Percentiles rank a stretch among this genome's conserved stretches.
Conservation (phyloP, 1,140 invertebrate species). For the Papilio helenus region DNA sequence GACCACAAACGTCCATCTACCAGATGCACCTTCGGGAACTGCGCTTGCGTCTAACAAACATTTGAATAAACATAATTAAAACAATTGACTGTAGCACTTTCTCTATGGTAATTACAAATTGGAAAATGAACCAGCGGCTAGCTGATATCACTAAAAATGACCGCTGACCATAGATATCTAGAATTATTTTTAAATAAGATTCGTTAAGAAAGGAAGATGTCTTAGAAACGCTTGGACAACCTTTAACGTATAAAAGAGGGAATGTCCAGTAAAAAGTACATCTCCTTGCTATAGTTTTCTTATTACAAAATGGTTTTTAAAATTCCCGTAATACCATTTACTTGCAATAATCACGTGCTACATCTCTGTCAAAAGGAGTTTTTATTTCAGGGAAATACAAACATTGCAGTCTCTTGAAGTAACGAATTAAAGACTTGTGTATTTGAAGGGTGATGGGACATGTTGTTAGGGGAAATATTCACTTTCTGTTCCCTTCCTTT, state of each 20-base stretch:
- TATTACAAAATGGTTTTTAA: neutral
- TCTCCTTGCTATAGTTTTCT: too few relatives aligned
- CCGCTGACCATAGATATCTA: neutral
- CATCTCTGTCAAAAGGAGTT: neutral
- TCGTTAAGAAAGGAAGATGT: neutral
- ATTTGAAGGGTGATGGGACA: too few relatives aligned
- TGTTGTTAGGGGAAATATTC: too few relatives aligned
- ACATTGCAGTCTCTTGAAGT: neutral
- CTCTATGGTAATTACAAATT: neutral
- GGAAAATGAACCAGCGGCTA: neutral
- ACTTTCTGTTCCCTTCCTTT: too few relatives aligned
- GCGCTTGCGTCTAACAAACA: conserved; percentile 60
- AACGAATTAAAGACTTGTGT: neutral
- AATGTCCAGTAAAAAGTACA: too few relatives aligned
- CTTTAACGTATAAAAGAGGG: neutral
- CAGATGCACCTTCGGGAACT: conserved; percentile 63
- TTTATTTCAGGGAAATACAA: neutral
- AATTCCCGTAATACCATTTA: neutral
- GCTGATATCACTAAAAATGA: neutral
- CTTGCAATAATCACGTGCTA: neutral
- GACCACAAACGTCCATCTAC: conserved; percentile 61
- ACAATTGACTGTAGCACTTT: neutral
- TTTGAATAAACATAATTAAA: neutral
- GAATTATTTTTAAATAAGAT: neutral
- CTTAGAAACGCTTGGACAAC: neutral